Base-by-base conservation (phyloP, 2,113 vertebrate genomes). In the Hippocampus guttulatus region DNA sequence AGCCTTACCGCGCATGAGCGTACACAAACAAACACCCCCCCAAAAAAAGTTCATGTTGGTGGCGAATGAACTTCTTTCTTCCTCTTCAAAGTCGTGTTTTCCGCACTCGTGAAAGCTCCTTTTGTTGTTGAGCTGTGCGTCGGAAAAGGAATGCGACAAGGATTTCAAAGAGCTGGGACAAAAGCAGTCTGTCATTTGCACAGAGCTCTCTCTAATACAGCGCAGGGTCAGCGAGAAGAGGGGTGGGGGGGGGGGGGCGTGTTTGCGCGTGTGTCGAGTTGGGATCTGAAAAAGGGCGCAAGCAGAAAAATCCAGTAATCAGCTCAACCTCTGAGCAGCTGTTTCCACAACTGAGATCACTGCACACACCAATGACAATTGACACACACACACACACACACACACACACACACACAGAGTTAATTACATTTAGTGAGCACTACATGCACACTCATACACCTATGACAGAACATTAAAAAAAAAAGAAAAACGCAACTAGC, bases 161-260 rank as follows among this genome's bases (percentile, higher is more conserved):
- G 88, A 88, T 91, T 90, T 90, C 88, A 91, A 91, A 92, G 87
- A 38, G 78, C 79, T 80, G 67, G 89, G 86, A 92, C 91, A 93
- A 91, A 92, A 91, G 89, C 89, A 87, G 90, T 91, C 91, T 92
- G 90, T 93, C 88, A 92, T 92, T 92, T 90, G 80, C 84, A 82
- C 82, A 81, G 81, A 89, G 84, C 90, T 89, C 91, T 89, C 91
- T 92, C 84, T 90, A 91, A 92, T 91, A 90, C 79, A 85, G 85
- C 75, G 73, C 71, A 49, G 68, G 65, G 85, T 9, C 58, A 75
- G 74, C 49, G 69, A 41, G 78, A 15, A 9, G 64, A 10, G 51
- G 51, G 7, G 40, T 33, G 30, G 30, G 0, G 30, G 30, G 30
- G 30, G 9, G 30, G 12, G 10, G 0, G 5, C 25, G n/a, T 38